Evolutionary conservation across 2,888 invertebrate species (phyloP).

Genomic region (Caenorhabditis afra): DNA sequence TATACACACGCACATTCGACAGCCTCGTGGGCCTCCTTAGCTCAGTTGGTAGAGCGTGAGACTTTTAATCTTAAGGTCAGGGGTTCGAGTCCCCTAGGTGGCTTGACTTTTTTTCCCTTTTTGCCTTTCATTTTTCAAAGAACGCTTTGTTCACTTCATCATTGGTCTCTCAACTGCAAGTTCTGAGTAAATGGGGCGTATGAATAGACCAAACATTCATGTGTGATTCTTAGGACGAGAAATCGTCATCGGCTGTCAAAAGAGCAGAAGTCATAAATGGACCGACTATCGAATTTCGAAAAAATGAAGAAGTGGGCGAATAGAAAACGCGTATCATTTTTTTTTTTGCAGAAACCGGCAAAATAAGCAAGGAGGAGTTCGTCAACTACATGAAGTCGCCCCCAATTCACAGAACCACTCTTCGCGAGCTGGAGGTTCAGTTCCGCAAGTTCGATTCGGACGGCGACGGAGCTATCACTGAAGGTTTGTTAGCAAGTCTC

Average conservation of each 20-base stretch:
- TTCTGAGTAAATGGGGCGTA: slow-evolving; percentile 18
- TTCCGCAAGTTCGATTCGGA: slow-evolving; percentile 75
- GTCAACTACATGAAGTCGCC: slow-evolving; percentile 77
- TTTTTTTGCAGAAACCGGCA: slow-evolving; percentile 76
- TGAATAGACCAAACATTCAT: slow-evolving; percentile 29
- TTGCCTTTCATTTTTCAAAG: neutral
- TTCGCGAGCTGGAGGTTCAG: slow-evolving; percentile 74
- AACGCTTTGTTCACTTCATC: slow-evolving; percentile 14
- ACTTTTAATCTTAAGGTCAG: slow-evolving; percentile 74
- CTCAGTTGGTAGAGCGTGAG: slow-evolving; percentile 77
- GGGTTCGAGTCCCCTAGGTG: slow-evolving; percentile 72
- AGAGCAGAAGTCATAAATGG: slow-evolving; percentile 25
- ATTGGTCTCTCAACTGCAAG: slow-evolving; percentile 31
- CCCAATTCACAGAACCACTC: slow-evolving; percentile 75
- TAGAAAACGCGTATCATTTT: slow-evolving; percentile 30
- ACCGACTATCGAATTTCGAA: slow-evolving; percentile 35
- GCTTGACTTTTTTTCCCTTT: slow-evolving; percentile 54
- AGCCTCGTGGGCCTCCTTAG: slow-evolving; percentile 66
- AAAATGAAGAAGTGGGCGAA: slow-evolving; percentile 38
- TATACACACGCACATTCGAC: slow-evolving; percentile 3
- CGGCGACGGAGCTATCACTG: slow-evolving; percentile 77
- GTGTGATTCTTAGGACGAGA: slow-evolving; percentile 21
- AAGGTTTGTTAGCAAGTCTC: slow-evolving; percentile 67
- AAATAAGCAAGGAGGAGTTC: slow-evolving; percentile 79
- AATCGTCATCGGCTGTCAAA: neutral